phyloP scores from a whole-genome alignment of 2,113 vertebrate species.

The Pontoporia blainvillei region DNA sequence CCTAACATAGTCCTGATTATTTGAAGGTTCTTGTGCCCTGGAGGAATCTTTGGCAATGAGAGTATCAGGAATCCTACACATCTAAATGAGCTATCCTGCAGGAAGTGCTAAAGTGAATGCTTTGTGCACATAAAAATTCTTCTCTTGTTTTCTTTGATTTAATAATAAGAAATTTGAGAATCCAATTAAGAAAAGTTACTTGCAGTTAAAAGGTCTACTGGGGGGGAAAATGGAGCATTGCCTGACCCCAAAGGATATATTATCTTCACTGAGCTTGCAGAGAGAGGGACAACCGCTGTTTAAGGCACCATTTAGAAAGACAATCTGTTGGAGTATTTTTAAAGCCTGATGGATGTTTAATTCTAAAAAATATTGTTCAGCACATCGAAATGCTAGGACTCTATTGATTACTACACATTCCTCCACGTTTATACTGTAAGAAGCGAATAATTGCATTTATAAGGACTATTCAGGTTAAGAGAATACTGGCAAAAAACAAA shows the following conservation, averaged over 20 bases:
- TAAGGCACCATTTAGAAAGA: constrained; percentile 39
- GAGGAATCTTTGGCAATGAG: not conserved
- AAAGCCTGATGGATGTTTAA: constrained; percentile 49
- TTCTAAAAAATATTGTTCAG: constrained; percentile 27
- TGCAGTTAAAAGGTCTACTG: not conserved
- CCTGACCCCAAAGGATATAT: constrained; percentile 51
- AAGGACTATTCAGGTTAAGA: constrained; percentile 25
- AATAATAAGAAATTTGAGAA: constrained; percentile 43
- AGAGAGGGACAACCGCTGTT: constrained; percentile 46
- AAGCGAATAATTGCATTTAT: not conserved
- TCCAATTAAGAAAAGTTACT: constrained; percentile 39
- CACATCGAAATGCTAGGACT: not conserved
- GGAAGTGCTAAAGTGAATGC: not conserved
- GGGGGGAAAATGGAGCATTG: not conserved
- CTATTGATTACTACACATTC: not conserved
- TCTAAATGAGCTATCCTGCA: not conserved
- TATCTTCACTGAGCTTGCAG: not conserved
- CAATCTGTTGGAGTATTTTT: constrained; percentile 50
- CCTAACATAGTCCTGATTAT: not conserved
- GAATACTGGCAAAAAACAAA: constrained; percentile 30
- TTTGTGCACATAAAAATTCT: not conserved
- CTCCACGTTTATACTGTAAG: not conserved
- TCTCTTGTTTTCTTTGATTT: constrained; percentile 52
- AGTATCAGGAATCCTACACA: not conserved
- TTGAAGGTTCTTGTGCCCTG: not conserved